phyloP scores from a whole-genome alignment of 2,888 invertebrate species.

The Leucophora obtusa region DNA sequence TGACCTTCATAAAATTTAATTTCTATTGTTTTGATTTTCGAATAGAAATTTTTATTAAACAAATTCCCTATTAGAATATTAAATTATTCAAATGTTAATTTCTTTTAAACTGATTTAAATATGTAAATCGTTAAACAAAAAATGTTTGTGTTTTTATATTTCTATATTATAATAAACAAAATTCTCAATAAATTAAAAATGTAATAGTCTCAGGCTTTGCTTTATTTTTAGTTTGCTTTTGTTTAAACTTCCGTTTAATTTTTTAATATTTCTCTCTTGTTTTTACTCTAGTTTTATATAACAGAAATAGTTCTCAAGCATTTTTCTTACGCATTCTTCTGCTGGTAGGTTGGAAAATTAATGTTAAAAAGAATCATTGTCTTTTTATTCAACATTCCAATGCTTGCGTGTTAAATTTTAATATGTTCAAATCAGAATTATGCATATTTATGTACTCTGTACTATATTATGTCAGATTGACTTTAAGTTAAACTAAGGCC shows the following conservation, averaged over 20 bases:
- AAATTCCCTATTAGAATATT: neutral
- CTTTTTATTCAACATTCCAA: constrained; percentile 46
- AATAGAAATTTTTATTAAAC: neutral
- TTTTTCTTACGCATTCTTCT: constrained; percentile 57
- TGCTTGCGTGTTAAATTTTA: constrained; percentile 53
- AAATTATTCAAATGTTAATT: neutral
- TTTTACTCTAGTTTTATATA: constrained; percentile 30
- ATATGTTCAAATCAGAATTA: neutral
- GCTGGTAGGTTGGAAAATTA: constrained; percentile 38
- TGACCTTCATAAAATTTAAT: constrained; percentile 55
- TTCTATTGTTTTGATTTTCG: constrained; percentile 17
- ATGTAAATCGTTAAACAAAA: neutral
- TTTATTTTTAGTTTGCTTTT: constrained; percentile 23
- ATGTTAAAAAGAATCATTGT: constrained; percentile 11
- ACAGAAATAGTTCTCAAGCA: constrained; percentile 44
- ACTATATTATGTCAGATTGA: too few species aligned
- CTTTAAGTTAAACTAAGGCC: too few species aligned
- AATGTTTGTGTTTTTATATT: neutral
- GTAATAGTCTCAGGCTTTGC: constrained; percentile 1
- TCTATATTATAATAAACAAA: neutral
- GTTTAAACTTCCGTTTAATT: constrained; percentile 41
- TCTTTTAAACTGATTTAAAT: neutral
- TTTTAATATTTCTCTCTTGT: constrained; percentile 17
- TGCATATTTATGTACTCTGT: neutral
- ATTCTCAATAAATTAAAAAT: constrained; percentile 47